These are phyloP conservation scores for Cnemophilus loriae DNA, from an alignment of 2,113 vertebrate species.

Conservation along the genomic window DNA sequence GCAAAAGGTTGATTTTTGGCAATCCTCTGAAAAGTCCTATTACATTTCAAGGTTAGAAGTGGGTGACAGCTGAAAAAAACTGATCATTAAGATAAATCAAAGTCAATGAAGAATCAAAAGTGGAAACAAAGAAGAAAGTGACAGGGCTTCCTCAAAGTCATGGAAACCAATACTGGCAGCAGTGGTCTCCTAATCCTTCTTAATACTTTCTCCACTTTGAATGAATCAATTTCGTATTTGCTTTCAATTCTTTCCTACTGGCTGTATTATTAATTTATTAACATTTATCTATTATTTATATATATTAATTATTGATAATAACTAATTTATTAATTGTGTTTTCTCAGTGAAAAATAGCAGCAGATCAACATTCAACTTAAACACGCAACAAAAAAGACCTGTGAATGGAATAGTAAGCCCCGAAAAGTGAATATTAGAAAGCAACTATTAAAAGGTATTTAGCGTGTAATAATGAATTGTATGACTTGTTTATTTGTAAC, in stretches of 20 bases:
- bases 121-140: neutral
- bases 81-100: neutral
- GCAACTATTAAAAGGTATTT: neutral
- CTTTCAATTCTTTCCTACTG: neutral
- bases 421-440: neutral
- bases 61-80: neutral
- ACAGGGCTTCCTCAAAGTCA: neutral
- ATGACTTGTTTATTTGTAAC: neutral
- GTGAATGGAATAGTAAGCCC: neutral
- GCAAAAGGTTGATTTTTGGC: neutral
- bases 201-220: neutral
- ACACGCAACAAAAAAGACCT: neutral
- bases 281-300: neutral
- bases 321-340: neutral
- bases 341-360: neutral
- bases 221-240: neutral
- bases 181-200: neutral
- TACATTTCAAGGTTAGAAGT: neutral
- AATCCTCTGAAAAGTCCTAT: neutral
- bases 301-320: neutral
- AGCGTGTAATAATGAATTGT: neutral
- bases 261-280: constrained; percentile 6
- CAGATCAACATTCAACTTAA: neutral
- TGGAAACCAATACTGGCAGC: neutral
- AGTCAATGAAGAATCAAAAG: neutral